A percentile compares a stretch with the other conserved stretches of the same genome.
These are phyloP conservation scores for Leptopilina clavipes DNA, from an alignment of 1,140 invertebrate species.

Conservation along the genomic window DNA sequence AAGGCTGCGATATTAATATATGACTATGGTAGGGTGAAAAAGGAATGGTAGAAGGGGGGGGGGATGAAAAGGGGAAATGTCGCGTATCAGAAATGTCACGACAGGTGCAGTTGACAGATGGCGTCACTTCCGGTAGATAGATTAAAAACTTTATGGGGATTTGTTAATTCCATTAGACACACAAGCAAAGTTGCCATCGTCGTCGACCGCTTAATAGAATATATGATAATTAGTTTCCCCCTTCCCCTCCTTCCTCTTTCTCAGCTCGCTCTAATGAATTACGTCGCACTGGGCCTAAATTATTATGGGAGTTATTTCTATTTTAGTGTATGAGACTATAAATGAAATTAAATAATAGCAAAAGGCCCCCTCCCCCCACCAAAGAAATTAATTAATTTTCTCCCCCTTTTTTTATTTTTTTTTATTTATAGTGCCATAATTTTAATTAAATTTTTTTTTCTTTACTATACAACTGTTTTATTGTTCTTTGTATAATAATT, in stretches of 20 bases:
- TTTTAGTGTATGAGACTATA: neutral
- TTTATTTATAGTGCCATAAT: too few species aligned
- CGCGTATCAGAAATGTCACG: neutral
- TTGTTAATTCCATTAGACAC: slow-evolving; percentile 49
- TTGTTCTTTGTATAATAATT: too few species aligned
- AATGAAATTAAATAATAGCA: too few species aligned
- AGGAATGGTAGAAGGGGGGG: too few species aligned
- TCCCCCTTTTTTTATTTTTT: too few species aligned
- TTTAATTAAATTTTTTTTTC: too few species aligned
- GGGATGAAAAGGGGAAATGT: neutral
- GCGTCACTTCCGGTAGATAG: slow-evolving; percentile 62
- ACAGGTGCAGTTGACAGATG: slow-evolving; percentile 69
- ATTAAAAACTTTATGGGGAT: slow-evolving; percentile 60
- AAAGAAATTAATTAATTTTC: too few species aligned
- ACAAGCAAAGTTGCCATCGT: slow-evolving; percentile 36
- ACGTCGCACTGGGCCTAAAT: neutral
- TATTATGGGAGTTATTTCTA: neutral
- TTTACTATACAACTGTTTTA: too few species aligned
- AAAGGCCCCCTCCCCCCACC: too few species aligned
- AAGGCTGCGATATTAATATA: slow-evolving; percentile 8
- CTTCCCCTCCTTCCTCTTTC: slow-evolving; percentile 44
- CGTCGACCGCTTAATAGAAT: slow-evolving; percentile 55
- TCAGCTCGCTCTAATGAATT: slow-evolving; percentile 27
- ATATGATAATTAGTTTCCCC: slow-evolving; percentile 55
- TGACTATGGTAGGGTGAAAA: too few species aligned